phyloP scores from a whole-genome alignment of 2,888 invertebrate species.

The Plebejus argus region DNA sequence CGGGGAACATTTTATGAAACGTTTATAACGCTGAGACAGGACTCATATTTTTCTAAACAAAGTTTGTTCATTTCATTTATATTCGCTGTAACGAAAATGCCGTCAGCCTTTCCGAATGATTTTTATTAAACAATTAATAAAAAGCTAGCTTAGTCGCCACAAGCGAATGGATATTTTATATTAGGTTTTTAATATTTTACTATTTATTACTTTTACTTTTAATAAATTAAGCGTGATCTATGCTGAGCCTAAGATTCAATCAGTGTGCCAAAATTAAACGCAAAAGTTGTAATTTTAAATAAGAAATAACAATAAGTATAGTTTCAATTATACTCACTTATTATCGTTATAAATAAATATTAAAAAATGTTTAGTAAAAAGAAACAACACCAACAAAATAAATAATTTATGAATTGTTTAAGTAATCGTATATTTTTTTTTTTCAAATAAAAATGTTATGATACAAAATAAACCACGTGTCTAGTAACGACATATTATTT shows the following conservation, averaged over 20 bases:
- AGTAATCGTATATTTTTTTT: too few relatives aligned
- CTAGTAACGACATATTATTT: too few relatives aligned
- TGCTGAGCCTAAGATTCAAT: not conserved
- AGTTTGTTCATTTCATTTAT: slow-evolving; percentile 28
- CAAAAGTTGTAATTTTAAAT: not conserved
- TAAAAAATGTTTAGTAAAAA: too few relatives aligned
- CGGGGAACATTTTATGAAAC: slow-evolving; percentile 28
- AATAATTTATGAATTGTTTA: too few relatives aligned
- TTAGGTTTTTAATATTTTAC: not conserved
- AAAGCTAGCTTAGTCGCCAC: not conserved
- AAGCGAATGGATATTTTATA: not conserved
- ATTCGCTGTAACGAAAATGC: slow-evolving; percentile 25
- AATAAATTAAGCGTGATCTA: not conserved
- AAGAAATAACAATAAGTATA: too few relatives aligned
- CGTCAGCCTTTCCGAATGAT: not conserved
- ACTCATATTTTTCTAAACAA: slow-evolving; percentile 31
- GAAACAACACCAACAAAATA: too few relatives aligned
- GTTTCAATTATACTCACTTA: too few relatives aligned
- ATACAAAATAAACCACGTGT: too few relatives aligned
- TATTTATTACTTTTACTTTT: not conserved
- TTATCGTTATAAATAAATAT: too few relatives aligned
- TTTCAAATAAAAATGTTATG: too few relatives aligned
- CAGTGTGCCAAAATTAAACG: not conserved
- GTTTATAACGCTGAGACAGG: slow-evolving; percentile 21
- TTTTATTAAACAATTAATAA: slow-evolving; percentile 10